These are phyloP conservation scores for Folsomia candida DNA, from an alignment of 2,888 invertebrate species.

Conservation along the genomic window DNA sequence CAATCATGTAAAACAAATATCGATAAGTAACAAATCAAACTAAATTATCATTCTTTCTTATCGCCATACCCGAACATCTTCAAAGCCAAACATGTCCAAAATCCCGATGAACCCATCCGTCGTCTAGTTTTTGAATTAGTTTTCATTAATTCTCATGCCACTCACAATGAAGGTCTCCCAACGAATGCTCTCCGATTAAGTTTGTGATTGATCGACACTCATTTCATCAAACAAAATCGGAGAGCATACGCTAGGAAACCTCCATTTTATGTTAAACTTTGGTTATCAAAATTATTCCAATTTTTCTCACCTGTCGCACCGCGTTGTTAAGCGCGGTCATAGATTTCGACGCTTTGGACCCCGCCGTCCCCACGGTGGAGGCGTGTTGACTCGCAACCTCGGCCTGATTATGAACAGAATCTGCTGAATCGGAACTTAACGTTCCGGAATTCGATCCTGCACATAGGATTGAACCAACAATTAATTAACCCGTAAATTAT, in stretches of 20 bases:
- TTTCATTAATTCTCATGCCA: too few relatives aligned
- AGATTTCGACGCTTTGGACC: constrained; percentile 70
- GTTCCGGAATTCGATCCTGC: constrained; percentile 70
- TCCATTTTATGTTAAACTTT: too few relatives aligned
- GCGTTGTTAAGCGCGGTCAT: constrained; percentile 91
- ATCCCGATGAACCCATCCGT: constrained; percentile 94
- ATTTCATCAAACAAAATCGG: too few relatives aligned
- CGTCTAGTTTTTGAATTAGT: too few relatives aligned
- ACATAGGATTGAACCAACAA: background rate
- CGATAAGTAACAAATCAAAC: too few relatives aligned
- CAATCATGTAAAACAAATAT: background rate
- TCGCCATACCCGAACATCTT: constrained; percentile 69
- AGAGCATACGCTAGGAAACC: too few relatives aligned
- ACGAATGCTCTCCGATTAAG: too few relatives aligned
- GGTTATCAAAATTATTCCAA: too few relatives aligned
- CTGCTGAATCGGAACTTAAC: constrained; percentile 85
- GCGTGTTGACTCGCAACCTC: constrained; percentile 81
- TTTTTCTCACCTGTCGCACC: constrained; percentile 84
- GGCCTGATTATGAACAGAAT: constrained; percentile 83
- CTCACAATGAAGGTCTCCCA: too few relatives aligned
- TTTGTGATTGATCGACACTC: too few relatives aligned
- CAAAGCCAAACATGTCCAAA: constrained; percentile 95
- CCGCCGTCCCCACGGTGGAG: constrained; percentile 75
- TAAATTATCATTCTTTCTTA: background rate
- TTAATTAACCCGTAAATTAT: background rate